Base-by-base conservation (phyloP, 2,113 vertebrate species). In the Nymphicus hollandicus region DNA sequence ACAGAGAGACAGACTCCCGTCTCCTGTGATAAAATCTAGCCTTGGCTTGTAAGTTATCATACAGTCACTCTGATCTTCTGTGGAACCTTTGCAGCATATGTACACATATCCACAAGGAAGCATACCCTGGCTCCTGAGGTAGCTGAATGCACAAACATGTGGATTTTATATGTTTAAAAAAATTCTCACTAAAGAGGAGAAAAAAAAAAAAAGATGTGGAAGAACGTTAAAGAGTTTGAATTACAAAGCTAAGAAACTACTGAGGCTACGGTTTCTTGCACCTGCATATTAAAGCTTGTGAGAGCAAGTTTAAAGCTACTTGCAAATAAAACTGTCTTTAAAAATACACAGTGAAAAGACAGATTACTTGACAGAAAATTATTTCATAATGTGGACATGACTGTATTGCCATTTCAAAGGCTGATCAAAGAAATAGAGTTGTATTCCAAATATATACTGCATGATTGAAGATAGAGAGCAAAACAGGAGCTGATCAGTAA, bases 161-260 rank as follows among this genome's bases (percentile, higher is more conserved):
- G 81, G 91, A 95, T 95, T 97, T 97, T 97, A 90, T 69, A 93
- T 37, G 83, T 96, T 93, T 82, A 13, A 68, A 93, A 88, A 88
- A 82, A 69, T 82, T 95, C 96, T 84, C 44, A 94, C 50, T 95
- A 88, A 83, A 86, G 63, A 33, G 53, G 6, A 6, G n/a, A 6
- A 52, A 73, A 78, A 74, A 90, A 49, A 91, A 76, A 27, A 43
- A 72, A 35, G 27, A 44, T 4, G 58, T 71, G 68, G 78, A 96
- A 97, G 91, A 95, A 97, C 96, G 95, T 95, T 96, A 96, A 97
- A 97, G 86, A 96, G 81, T 95, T 96, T 97, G 97, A 96, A 98
- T 98, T 98, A 98, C 97, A 98, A 98, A 98, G 96, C 94, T 91
- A 94, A 96, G 93, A 97, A 97, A 95, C 82, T 81, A 87, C 37